Evolutionary conservation across 2,888 invertebrate genomes (phyloP), one percentile per base, ranked within the genome.

Genomic region (Xylota segnis): DNA sequence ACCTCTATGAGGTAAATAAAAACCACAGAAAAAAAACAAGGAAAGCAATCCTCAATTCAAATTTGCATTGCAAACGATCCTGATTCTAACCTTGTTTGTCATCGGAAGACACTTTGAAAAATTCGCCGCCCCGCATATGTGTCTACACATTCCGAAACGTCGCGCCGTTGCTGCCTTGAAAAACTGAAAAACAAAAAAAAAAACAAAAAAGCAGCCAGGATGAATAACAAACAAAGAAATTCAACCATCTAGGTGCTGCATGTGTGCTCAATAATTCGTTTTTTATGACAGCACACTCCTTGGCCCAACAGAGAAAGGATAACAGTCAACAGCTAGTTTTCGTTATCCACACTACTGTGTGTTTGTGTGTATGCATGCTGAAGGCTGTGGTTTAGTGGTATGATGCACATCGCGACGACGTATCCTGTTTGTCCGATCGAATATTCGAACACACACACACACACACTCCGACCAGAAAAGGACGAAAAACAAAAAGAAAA

Each of bases 21-120:
- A 50, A 58, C 52, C 66, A 63, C 63, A 52, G 43, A n/a, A 10
- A 43, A 27, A 66, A 65, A 75, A 66, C 5, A 9, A 37, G 18
- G 14, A 40, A 61, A 29, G 16, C 14, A 37, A 16, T 54, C 16
- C 58, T 40, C 16, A 54, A 70, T 23, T 10, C 82, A 82, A 82
- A 82, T 82, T 82, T 75, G 70, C 70, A 82, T 82, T 75, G 82
- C 75, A 75, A 75, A 82, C 68, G 45, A 75, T 63, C 65, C 66
- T 32, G 65, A 34, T 59, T 72, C 75, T 70, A 75, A 75, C 81
- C 47, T 75, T 81, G 81, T 81, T 74, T 81, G 61, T 52, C 50
- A 61, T 66, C 7, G 34, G 43, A 72, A 59, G 72, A 74, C 70
- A 75, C 70, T 65, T 70, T n/a, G 68, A 27, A 54, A 68, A 74